These are phyloP conservation scores for Drosophila chauvacae DNA, from an alignment of 1,140 invertebrate species.

Conservation along the genomic window DNA sequence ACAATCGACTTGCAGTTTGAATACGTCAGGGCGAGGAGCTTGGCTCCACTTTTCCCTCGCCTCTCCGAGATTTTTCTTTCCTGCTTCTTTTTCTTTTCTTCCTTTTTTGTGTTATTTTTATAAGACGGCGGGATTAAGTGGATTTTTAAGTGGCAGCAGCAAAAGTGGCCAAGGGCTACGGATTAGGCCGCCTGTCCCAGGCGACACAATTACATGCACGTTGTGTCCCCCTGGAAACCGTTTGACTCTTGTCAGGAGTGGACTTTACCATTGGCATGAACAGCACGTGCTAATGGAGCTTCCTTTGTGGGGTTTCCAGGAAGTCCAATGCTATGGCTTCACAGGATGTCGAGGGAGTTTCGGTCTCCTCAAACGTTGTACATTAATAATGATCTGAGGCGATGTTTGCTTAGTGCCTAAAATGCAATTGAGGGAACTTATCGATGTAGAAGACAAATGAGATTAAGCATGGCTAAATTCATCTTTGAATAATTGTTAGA, in stretches of 20 bases:
- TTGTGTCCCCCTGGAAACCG: conserved; percentile 32
- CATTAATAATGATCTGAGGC: conserved; percentile 4
- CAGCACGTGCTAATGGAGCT: conserved; percentile 72
- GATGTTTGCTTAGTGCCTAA: neutral
- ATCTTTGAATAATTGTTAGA: neutral
- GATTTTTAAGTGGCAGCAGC: conserved; percentile 81
- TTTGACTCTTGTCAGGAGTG: conserved; percentile 57
- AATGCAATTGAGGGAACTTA: neutral
- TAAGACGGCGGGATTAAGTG: conserved; percentile 76
- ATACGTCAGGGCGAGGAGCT: conserved; percentile 57
- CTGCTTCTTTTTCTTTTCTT: conserved; percentile 6
- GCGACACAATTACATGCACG: conserved; percentile 79
- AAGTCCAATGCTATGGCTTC: neutral
- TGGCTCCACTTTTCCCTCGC: neutral
- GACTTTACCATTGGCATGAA: conserved; percentile 67
- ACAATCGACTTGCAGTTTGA: conserved; percentile 82
- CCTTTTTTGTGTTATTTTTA: conserved; percentile 47
- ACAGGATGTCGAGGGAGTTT: neutral
- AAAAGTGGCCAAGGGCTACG: conserved; percentile 76
- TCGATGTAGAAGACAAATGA: neutral
- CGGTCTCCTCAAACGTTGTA: too few species aligned
- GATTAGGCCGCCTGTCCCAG: conserved; percentile 53
- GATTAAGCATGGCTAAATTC: neutral
- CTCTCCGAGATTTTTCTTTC: conserved; percentile 13
- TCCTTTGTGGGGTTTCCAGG: conserved; percentile 5